phyloP scores from a whole-genome alignment of 2,797 vertebrate genomes.

The Scyliorhinus canicula region DNA sequence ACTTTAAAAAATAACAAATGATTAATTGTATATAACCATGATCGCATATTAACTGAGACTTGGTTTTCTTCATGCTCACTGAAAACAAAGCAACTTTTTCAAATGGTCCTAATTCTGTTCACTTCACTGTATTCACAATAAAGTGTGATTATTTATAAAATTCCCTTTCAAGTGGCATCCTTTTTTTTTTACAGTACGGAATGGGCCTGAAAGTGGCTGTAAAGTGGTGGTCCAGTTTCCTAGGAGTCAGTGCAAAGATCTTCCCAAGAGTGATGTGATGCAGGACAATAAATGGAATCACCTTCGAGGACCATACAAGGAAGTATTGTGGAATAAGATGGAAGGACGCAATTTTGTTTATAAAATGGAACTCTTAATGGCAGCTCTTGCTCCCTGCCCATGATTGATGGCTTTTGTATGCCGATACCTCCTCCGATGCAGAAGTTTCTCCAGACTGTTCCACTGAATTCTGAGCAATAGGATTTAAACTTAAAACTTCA shows the following conservation, averaged over 20 bases:
- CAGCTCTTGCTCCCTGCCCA: constrained; percentile 78
- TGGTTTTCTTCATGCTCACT: not conserved
- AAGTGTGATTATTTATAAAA: not conserved
- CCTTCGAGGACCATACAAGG: constrained; percentile 80
- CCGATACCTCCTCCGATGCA: not conserved
- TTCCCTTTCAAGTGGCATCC: not conserved
- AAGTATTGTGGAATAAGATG: constrained; percentile 94
- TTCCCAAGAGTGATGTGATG: constrained; percentile 83
- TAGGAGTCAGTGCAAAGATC: constrained; percentile 81
- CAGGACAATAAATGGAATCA: constrained; percentile 90
- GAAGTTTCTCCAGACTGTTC: not conserved
- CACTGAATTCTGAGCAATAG: not conserved
- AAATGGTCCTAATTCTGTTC: not conserved
- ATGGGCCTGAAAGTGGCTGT: constrained; percentile 84
- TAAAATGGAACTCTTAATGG: constrained; percentile 98
- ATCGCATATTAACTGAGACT: not conserved
- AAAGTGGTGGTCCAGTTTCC: constrained; percentile 87
- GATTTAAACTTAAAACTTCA: constrained; percentile 8
- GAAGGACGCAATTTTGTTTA: constrained; percentile 96
- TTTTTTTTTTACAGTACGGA: constrained; percentile 66
- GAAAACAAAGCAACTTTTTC: not conserved
- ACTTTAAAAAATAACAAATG: not conserved
- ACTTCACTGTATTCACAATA: not conserved
- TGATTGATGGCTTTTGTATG: constrained; percentile 42
- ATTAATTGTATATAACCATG: not conserved